Percentiles rank a stretch among this genome's conserved stretches.
Conservation (phyloP, 92 coral and sea anemone species). For the Zoanthus sociatus region DNA sequence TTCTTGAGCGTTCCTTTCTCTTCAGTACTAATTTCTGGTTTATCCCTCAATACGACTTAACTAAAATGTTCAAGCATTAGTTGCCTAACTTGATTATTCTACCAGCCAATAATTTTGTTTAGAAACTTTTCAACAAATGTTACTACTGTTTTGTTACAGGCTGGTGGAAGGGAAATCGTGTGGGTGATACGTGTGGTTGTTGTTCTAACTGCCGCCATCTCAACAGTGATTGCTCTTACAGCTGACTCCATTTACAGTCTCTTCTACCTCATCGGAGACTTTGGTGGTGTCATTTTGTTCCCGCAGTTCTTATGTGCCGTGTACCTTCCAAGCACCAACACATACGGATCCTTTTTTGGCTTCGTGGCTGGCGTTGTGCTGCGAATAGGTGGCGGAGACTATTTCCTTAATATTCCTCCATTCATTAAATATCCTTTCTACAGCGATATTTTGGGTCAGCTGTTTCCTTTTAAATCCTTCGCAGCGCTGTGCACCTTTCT, state of each 20-base stretch:
- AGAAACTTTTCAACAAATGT: too few species aligned
- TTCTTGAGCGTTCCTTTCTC: too few species aligned
- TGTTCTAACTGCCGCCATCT: not conserved
- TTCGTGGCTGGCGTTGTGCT: not conserved
- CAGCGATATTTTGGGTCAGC: constrained; percentile 51
- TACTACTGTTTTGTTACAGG: not conserved
- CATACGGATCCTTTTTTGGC: constrained; percentile 41
- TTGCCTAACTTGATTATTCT: too few species aligned
- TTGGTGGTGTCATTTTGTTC: constrained; percentile 9
- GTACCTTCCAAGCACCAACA: constrained; percentile 24
- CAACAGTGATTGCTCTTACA: constrained; percentile 29
- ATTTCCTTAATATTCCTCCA: constrained; percentile 9
- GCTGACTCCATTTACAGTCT: constrained; percentile 12
- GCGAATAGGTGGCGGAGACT: constrained; percentile 45
- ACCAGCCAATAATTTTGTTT: too few species aligned
- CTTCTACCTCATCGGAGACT: constrained; percentile 35
- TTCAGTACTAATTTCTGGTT: too few species aligned
- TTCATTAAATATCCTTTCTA: constrained; percentile 46
- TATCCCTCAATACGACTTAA: too few species aligned
- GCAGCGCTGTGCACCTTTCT: constrained; percentile 22
- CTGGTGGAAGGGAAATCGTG: not conserved
- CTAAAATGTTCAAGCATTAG: too few species aligned
- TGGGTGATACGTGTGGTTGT: constrained; percentile 21
- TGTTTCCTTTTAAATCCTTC: constrained; percentile 43
- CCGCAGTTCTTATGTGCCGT: constrained; percentile 51